Evolutionary conservation across 2,888 invertebrate species (phyloP).

Genomic region (Lithosia quadra): DNA sequence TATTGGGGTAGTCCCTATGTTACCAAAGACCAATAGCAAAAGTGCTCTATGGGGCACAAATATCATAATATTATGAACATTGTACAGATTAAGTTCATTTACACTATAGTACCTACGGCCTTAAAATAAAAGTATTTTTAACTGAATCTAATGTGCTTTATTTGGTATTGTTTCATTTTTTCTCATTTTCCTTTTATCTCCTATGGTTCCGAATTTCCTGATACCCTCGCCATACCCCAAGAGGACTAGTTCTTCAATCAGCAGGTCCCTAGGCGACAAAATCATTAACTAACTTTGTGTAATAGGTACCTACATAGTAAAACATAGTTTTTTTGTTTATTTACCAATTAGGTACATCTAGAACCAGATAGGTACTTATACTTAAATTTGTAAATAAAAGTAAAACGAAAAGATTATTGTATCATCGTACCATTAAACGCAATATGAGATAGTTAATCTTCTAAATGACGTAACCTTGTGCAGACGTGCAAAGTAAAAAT

Average conservation of each 20-base stretch:
- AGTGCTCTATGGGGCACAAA: background rate
- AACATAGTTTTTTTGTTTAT: no score
- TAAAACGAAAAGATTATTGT: no score
- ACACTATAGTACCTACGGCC: background rate
- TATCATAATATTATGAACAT: background rate
- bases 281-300: no score
- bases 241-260: no score
- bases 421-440: background rate
- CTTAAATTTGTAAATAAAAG: no score
- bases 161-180: no score
- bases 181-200: no score
- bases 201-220: background rate
- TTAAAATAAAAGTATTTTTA: background rate
- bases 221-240: background rate
- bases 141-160: no score
- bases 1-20: background rate
- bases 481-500: background rate
- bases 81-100: background rate
- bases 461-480: constrained; percentile 15
- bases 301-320: no score
- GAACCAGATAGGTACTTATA: no score
- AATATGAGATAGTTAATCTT: background rate
- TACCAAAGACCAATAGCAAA: background rate
- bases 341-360: no score
- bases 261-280: no score